Evolutionary conservation across 1,140 invertebrate genomes (phyloP).

Genomic region (Dinoponera quadriceps): DNA sequence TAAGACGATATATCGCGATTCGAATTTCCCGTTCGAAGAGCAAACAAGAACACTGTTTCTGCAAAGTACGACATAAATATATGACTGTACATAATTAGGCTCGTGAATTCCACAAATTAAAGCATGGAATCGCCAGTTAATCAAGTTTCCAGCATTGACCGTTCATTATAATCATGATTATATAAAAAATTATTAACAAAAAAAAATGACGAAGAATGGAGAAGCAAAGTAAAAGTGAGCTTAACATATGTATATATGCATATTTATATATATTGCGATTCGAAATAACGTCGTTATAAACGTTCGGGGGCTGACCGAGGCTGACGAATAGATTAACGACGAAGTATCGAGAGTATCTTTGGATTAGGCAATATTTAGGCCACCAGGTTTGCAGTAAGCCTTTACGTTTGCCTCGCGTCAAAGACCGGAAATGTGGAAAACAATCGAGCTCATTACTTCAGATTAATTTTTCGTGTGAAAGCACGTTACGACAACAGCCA

Average conservation of each 20-base stretch:
- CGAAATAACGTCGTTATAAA: too few species aligned
- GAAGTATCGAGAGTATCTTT: too few species aligned
- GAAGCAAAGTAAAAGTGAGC: conserved; percentile 26
- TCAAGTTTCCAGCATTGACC: neutral
- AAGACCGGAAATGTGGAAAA: too few species aligned
- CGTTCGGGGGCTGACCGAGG: too few species aligned
- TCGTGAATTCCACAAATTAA: conserved; percentile 18
- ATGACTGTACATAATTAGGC: conserved; percentile 48
- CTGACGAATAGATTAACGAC: too few species aligned
- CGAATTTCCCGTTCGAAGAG: conserved; percentile 57
- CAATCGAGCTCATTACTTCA: too few species aligned
- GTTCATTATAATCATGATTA: conserved; percentile 6
- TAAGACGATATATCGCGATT: conserved; percentile 57
- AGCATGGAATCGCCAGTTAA: conserved; percentile 16
- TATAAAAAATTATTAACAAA: conserved; percentile 11
- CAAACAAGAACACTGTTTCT: conserved; percentile 46
- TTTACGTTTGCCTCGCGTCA: too few species aligned
- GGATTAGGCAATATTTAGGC: too few species aligned
- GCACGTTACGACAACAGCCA: too few species aligned
- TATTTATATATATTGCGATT: neutral
- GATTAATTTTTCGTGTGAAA: too few species aligned
- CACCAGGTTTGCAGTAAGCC: too few species aligned
- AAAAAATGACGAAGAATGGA: conserved; percentile 22
- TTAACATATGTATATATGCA: conserved; percentile 37
- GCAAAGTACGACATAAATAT: conserved; percentile 36